phyloP scores from a whole-genome alignment of 2,113 vertebrate species.

The Ochotona princeps region DNA sequence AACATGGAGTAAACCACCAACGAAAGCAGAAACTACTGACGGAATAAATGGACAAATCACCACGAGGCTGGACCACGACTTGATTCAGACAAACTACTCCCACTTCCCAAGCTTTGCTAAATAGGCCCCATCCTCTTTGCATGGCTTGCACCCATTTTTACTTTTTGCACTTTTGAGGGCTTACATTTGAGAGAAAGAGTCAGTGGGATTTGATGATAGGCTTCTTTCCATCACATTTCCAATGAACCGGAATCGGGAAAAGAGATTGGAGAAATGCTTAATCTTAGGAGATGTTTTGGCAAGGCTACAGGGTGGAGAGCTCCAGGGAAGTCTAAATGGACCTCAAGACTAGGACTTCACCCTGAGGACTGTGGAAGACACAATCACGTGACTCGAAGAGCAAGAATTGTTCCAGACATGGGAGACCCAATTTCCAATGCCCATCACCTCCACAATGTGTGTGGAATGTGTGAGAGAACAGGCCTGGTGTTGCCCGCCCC shows the following conservation, averaged over 20 bases:
- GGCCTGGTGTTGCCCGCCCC: too few relatives aligned
- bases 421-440: not conserved
- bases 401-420: not conserved
- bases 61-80: not conserved
- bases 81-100: not conserved
- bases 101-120: too few relatives aligned
- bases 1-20: not conserved
- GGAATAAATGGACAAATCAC: not conserved
- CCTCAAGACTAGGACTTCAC: too few relatives aligned
- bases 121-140: too few relatives aligned
- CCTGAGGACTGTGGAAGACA: not conserved
- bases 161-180: slow-evolving; percentile 18
- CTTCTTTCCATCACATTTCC: slow-evolving; percentile 68
- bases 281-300: not conserved
- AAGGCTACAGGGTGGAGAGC: not conserved
- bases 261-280: not conserved
- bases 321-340: not conserved
- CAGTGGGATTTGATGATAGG: not conserved
- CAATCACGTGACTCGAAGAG: not conserved
- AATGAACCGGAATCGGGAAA: slow-evolving; percentile 19
- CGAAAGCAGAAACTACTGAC: not conserved
- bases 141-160: not conserved
- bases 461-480: not conserved
- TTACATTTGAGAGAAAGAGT: not conserved
- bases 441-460: not conserved